Conservation (phyloP, 2,888 invertebrate species). For the Leptopilina syphax region DNA sequence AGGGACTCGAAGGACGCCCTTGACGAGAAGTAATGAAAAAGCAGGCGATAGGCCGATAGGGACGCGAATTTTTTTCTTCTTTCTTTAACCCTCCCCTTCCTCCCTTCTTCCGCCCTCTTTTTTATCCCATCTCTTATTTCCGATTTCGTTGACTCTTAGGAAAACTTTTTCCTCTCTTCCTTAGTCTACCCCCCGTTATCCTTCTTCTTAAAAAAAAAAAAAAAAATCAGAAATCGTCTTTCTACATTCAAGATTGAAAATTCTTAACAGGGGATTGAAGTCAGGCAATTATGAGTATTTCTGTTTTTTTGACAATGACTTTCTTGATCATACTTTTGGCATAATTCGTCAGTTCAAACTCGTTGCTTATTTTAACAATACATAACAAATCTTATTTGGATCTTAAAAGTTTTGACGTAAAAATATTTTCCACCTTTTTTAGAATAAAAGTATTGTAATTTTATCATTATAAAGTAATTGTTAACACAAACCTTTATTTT, state of each 20-base stretch:
- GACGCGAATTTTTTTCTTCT: conserved; percentile 40
- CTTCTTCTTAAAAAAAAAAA: no score
- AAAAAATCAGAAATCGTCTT: background rate
- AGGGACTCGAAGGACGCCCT: conserved; percentile 23
- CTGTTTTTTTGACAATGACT: background rate
- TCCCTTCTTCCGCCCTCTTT: conserved; percentile 11
- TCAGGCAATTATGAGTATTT: conserved; percentile 37
- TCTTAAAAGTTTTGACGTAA: no score
- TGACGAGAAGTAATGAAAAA: conserved; percentile 38
- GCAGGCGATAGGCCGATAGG: conserved; percentile 26
- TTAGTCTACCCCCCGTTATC: no score
- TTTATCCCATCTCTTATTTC: conserved; percentile 25
- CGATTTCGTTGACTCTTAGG: conserved; percentile 21
- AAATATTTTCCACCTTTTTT: no score
- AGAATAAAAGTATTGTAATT: no score
- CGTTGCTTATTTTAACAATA: no score
- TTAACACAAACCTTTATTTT: no score
- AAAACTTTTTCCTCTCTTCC: conserved; percentile 27
- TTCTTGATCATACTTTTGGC: background rate
- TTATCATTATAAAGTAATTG: no score
- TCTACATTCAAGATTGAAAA: conserved; percentile 27
- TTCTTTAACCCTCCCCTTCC: background rate
- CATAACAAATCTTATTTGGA: no score
- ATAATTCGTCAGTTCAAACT: background rate
- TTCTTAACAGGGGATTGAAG: conserved; percentile 27